Conservation (phyloP, 2,113 vertebrate species). For the Leucopsar rothschildi region DNA sequence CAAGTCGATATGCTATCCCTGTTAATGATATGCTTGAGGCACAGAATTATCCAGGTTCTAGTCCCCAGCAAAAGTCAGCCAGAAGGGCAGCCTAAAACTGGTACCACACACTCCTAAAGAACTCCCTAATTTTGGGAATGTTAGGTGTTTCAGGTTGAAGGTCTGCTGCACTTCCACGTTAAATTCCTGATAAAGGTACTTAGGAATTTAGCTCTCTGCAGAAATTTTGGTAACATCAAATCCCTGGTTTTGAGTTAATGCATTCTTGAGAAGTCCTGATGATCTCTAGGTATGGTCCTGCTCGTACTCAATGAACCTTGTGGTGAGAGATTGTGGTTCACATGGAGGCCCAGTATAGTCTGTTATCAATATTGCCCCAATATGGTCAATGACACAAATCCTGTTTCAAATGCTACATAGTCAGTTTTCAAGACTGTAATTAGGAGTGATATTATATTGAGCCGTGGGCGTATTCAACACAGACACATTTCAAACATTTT, state of each 20-base stretch:
- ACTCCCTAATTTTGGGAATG: background rate
- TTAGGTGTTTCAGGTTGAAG: background rate
- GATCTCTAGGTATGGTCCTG: background rate
- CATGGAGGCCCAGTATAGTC: fast-evolving
- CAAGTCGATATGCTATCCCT: background rate
- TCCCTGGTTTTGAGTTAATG: background rate
- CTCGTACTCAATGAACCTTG: background rate
- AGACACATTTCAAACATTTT: background rate
- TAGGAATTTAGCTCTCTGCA: background rate
- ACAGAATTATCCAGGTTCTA: background rate
- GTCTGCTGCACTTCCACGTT: background rate
- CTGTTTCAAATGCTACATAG: background rate
- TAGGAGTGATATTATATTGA: background rate
- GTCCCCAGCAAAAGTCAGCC: background rate
- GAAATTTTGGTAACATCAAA: background rate
- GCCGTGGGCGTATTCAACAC: background rate
- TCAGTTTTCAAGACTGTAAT: background rate
- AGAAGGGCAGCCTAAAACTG: background rate
- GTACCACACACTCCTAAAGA: background rate
- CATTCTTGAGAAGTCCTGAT: background rate
- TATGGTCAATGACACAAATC: background rate
- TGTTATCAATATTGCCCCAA: fast-evolving
- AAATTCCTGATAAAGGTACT: background rate
- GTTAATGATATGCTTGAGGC: background rate
- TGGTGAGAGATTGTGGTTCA: background rate